A percentile compares a stretch with the other conserved stretches of the same genome.
Evolutionary conservation across 2,797 vertebrate genomes (phyloP).

Genomic region (Chanos chanos): DNA sequence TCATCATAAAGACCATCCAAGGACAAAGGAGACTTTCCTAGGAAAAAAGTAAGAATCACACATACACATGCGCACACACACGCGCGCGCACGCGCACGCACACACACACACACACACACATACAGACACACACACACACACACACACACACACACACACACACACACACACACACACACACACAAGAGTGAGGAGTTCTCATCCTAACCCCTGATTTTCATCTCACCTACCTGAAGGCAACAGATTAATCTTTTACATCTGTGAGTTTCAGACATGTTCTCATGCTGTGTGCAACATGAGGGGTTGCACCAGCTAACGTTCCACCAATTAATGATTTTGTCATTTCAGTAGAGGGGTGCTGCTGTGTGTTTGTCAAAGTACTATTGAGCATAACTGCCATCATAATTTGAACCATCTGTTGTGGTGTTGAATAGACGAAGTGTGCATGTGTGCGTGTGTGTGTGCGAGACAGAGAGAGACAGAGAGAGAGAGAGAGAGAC

Average conservation of each 20-base stretch:
- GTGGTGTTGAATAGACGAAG: constrained; percentile 59
- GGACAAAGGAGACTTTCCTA: constrained; percentile 59
- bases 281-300: constrained; percentile 81
- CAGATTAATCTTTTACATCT: constrained; percentile 80
- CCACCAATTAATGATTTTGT: constrained; percentile 94
- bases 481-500: constrained; percentile 39
- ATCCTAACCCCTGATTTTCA: constrained; percentile 68
- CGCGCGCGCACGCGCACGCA: not conserved
- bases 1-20: constrained; percentile 63
- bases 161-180: constrained; percentile 38
- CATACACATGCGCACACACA: not conserved
- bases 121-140: not conserved
- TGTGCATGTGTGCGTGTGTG: not conserved
- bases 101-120: too few relatives aligned
- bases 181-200: constrained; percentile 67
- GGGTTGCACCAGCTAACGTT: constrained; percentile 77
- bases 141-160: not conserved
- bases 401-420: constrained; percentile 95
- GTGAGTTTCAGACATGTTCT: constrained; percentile 83
- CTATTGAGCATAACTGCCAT: constrained; percentile 67
- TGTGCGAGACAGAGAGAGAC: constrained; percentile 17
- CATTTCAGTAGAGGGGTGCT: constrained; percentile 76
- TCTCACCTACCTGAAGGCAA: constrained; percentile 81
- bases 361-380: constrained; percentile 72
- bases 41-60: constrained; percentile 34